These are phyloP conservation scores for Phaedon cochleariae DNA, from an alignment of 2,888 invertebrate species.

Conservation along the genomic window DNA sequence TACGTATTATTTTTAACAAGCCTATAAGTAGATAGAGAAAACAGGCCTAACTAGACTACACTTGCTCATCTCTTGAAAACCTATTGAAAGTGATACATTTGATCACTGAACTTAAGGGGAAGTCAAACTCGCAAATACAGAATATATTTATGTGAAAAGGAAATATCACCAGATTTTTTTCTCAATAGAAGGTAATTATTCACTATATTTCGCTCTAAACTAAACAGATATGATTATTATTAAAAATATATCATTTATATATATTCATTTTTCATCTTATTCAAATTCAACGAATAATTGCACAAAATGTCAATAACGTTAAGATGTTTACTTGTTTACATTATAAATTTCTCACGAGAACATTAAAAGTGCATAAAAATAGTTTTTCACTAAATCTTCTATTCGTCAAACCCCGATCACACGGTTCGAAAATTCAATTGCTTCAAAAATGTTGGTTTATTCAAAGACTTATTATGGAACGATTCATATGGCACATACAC, in stretches of 20 bases:
- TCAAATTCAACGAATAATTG: slow-evolving; percentile 47
- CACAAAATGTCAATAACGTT: slow-evolving; percentile 36
- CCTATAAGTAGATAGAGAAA: neutral
- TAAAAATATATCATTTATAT: slow-evolving; percentile 51
- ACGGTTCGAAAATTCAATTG: neutral
- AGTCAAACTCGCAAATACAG: neutral
- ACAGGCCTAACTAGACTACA: neutral
- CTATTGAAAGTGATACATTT: neutral
- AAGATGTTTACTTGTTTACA: neutral
- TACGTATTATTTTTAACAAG: neutral
- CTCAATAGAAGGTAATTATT: slow-evolving; percentile 44
- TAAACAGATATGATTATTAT: slow-evolving; percentile 47
- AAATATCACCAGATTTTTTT: slow-evolving; percentile 41
- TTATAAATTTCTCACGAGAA: slow-evolving; percentile 8
- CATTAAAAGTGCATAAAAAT: slow-evolving; percentile 28
- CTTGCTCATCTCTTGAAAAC: neutral
- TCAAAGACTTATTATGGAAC: neutral
- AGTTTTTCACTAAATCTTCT: slow-evolving; percentile 20
- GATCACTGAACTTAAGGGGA: neutral
- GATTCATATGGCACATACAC: neutral
- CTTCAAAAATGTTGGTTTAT: neutral
- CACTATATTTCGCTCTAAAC: slow-evolving; percentile 33
- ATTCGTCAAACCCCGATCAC: slow-evolving; percentile 12
- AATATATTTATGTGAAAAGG: slow-evolving; percentile 33
- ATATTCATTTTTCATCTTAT: slow-evolving; percentile 30